Percentiles rank a stretch among this genome's conserved stretches.
Evolutionary conservation across 2,113 vertebrate species (phyloP).

Genomic region (Vulpes lagopus): DNA sequence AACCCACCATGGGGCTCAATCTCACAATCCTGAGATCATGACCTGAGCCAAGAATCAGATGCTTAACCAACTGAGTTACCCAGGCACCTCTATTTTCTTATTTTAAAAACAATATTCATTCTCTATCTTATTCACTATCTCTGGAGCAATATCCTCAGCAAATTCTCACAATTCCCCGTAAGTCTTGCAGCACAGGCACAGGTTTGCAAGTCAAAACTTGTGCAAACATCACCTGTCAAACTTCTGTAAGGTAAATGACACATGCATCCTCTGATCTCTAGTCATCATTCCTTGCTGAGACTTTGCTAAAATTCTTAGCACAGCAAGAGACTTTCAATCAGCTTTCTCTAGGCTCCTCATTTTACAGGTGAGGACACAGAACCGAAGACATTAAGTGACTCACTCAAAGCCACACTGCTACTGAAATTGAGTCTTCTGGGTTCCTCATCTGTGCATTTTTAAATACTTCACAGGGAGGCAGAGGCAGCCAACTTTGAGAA

Average conservation of each 20-base stretch:
- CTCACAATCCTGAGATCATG: not conserved
- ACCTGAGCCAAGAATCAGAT: not conserved
- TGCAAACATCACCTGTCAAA: not conserved
- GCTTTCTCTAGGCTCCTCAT: not conserved
- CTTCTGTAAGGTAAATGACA: not conserved
- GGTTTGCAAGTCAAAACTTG: not conserved
- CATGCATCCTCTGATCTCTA: not conserved
- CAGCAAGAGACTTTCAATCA: not conserved
- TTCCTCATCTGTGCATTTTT: not conserved
- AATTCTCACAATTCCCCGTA: not conserved
- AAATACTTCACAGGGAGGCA: not conserved
- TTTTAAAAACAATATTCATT: conserved; percentile 32
- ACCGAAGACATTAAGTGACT: not conserved
- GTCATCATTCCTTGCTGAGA: not conserved
- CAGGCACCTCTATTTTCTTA: not conserved
- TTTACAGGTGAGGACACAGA: not conserved
- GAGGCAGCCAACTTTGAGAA: conserved; percentile 1
- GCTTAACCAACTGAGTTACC: not conserved
- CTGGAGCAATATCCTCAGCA: conserved; percentile 12
- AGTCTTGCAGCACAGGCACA: not conserved
- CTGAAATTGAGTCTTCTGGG: not conserved
- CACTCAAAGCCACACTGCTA: not conserved
- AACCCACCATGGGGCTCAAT: not conserved
- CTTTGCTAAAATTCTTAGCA: not conserved
- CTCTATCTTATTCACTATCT: not conserved